Base-by-base conservation (phyloP, 1,140 invertebrate species). In the Carposina sasakii region DNA sequence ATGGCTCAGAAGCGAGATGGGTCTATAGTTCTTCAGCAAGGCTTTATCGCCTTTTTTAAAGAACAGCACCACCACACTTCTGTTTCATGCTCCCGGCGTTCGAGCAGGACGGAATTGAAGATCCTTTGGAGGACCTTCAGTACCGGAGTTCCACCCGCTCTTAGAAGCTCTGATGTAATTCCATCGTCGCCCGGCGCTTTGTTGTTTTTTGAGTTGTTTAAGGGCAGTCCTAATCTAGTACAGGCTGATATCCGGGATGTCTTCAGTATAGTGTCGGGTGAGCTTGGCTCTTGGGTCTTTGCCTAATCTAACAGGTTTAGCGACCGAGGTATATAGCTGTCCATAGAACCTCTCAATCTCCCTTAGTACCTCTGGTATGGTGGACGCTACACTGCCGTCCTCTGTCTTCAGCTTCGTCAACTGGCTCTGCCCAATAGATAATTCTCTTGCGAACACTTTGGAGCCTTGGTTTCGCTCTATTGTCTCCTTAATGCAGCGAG, bases 1-100 rank as follows among this genome's bases (percentile, higher is more conserved):
- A 13, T 56, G 44, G 42, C 51, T 54, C 41, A 57, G 43, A 34
- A 54, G 41, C 10, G 52, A 20, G 3, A 48, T 59, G 43, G 49
- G 42, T 26, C 48, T 45, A 20, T 52, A 55, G 17, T 60, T 65
- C 46, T 54, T 60, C 33, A 60, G 28, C 1, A 53, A 28, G 31
- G 34, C 40, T 40, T 53, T 50, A 26, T 56, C 54, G 17, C 49
- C 43, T 28, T 51, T 57, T 45, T 52, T 60, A 15, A 53, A 57
- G 31, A 52, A 60, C n/a, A 52, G 28, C 1, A 41, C 37, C 9
- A 48, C 36, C 5, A 56, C 13, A 23, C 52, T 22, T 30, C 34
- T 43, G 40, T 23, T 43, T 46, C 40, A 56, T 10, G 24, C 40
- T 24, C 31, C 17, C 30, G 44, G 45, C 12, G 39, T 56, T 5